A percentile compares a stretch with the other conserved stretches of the same genome.
phyloP scores from a whole-genome alignment of 2,113 vertebrate genomes.

The Callionymus lyra region DNA sequence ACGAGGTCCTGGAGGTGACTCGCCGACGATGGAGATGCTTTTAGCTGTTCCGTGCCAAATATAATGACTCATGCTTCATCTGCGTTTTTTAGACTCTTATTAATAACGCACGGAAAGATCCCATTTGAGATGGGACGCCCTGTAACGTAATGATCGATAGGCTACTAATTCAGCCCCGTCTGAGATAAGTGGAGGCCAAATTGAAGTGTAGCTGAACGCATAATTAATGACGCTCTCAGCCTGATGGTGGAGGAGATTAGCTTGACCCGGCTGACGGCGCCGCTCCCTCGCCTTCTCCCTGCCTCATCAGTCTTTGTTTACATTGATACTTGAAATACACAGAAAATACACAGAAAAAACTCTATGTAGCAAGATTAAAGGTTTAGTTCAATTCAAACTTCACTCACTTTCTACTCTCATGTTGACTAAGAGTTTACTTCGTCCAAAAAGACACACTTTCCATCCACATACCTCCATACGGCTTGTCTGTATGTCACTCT shows the following conservation, averaged over 20 bases:
- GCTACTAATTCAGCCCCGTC: conserved; percentile 44
- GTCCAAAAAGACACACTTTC: too few species aligned
- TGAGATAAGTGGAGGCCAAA: conserved; percentile 51
- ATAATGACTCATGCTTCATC: conserved; percentile 35
- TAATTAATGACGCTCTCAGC: conserved; percentile 42
- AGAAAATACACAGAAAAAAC: conserved; percentile 1
- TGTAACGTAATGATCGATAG: conserved; percentile 47
- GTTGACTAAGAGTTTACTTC: too few species aligned
- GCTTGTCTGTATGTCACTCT: too few species aligned
- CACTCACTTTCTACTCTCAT: too few species aligned
- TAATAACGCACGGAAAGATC: conserved; percentile 23
- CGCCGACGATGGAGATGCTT: conserved; percentile 28
- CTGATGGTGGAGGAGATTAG: conserved; percentile 38
- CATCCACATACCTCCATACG: too few species aligned
- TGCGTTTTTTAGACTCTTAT: too few species aligned
- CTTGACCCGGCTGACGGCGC: conserved; percentile 9
- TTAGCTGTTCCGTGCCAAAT: conserved; percentile 42
- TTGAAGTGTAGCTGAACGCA: conserved; percentile 39
- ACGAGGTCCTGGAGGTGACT: too few species aligned
- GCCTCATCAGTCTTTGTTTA: conserved; percentile 59
- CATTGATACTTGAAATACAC: conserved; percentile 58
- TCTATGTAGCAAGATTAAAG: too few species aligned
- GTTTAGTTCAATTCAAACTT: too few species aligned
- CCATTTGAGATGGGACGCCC: conserved; percentile 36
- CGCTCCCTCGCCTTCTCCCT: not conserved